Conservation (phyloP, 2,113 vertebrate genomes). For the Prunella fulvescens region DNA sequence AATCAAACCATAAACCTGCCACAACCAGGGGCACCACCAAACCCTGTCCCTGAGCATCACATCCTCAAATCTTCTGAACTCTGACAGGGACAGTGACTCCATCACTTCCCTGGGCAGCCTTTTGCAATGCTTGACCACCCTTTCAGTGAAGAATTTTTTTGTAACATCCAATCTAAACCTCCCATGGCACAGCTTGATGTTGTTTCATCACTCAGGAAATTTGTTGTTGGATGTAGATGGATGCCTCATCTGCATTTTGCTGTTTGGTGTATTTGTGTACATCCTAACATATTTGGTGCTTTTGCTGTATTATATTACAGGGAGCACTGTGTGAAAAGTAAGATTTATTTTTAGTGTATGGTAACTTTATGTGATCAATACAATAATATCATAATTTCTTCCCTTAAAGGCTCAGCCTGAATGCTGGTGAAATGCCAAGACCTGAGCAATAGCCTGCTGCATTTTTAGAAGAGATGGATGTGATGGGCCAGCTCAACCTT, state of each 20-base stretch:
- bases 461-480: background rate
- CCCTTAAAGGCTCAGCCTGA: background rate
- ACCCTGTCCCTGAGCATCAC: background rate
- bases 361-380: background rate
- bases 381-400: background rate
- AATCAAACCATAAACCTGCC: background rate
- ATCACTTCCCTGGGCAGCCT: background rate
- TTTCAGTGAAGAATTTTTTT: background rate
- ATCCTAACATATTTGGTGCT: background rate
- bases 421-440: background rate
- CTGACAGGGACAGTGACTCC: background rate
- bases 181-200: background rate
- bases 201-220: background rate
- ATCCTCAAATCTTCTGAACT: rapidly evolving
- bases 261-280: background rate
- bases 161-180: background rate
- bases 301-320: background rate
- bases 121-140: background rate
- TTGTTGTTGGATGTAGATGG: background rate
- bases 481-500: background rate
- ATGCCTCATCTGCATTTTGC: background rate
- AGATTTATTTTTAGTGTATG: background rate
- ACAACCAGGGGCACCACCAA: background rate
- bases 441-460: background rate
- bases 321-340: background rate